Percentiles rank a stretch among this genome's conserved stretches.
Evolutionary conservation across 2,888 invertebrate species (phyloP).

Genomic region (Lasiommata megera): DNA sequence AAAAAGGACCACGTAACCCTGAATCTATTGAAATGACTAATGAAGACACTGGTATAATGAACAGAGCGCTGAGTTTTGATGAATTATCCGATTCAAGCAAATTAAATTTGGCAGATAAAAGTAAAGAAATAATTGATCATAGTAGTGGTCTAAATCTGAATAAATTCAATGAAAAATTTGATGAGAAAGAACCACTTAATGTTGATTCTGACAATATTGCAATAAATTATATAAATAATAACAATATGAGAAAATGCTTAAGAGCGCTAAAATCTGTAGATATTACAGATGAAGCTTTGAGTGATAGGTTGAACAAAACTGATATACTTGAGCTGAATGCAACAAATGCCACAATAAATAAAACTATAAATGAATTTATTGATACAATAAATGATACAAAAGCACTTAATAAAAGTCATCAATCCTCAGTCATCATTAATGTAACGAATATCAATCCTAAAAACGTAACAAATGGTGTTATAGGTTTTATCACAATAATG

Average conservation of each 20-base stretch:
- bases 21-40: neutral
- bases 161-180: neutral
- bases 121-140: neutral
- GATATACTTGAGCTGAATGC: neutral
- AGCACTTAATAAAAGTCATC: neutral
- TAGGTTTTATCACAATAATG: constrained; percentile 46
- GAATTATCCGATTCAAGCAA: neutral
- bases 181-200: neutral
- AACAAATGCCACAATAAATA: neutral
- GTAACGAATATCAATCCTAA: neutral
- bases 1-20: neutral
- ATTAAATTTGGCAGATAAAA: neutral
- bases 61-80: neutral
- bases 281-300: neutral
- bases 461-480: constrained; percentile 12
- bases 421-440: no score
- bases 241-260: constrained; percentile 13
- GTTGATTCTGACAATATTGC: neutral
- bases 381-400: neutral
- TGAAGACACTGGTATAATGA: neutral
- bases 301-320: neutral
- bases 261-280: constrained; percentile 27
- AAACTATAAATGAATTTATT: neutral
- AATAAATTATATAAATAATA: neutral
- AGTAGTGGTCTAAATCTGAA: neutral